Evolutionary conservation across 1,140 invertebrate species (phyloP).

Genomic region (Leptinotarsa lineolata): DNA sequence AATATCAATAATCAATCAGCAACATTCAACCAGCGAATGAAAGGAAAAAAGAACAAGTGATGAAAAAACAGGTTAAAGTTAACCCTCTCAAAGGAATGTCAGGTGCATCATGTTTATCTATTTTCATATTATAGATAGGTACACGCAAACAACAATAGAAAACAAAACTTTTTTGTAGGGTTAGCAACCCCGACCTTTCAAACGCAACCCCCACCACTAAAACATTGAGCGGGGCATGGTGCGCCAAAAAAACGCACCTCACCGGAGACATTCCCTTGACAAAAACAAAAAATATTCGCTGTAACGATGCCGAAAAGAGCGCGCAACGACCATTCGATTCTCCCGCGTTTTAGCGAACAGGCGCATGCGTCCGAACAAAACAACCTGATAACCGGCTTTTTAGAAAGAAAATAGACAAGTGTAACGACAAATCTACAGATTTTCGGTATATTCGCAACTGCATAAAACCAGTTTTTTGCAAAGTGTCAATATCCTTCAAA

Average conservation of each 20-base stretch:
- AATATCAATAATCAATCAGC: too few species aligned
- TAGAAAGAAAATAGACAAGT: conserved; percentile 20
- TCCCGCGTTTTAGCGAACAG: not conserved
- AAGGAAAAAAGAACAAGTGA: too few species aligned
- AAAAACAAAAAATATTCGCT: not conserved
- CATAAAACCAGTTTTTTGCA: too few species aligned
- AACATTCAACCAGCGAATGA: too few species aligned
- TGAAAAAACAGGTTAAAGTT: conserved; percentile 9
- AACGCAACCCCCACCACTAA: conserved; percentile 6
- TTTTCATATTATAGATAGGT: conserved; percentile 8
- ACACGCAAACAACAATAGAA: conserved; percentile 12
- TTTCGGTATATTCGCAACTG: too few species aligned
- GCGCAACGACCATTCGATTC: conserved; percentile 14
- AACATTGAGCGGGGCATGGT: conserved; percentile 17
- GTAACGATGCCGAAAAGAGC: not conserved
- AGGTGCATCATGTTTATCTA: conserved; percentile 5
- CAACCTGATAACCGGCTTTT: conserved; percentile 26
- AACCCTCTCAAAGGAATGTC: not conserved
- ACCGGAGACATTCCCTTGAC: not conserved
- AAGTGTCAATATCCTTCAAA: not conserved
- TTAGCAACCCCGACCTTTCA: conserved; percentile 21
- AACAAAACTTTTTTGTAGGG: conserved; percentile 11
- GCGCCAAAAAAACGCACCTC: conserved; percentile 18
- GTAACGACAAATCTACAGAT: not conserved
- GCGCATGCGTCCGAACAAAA: conserved; percentile 20